Conservation (phyloP, 1,140 invertebrate genomes). For the Megathymus violae region DNA sequence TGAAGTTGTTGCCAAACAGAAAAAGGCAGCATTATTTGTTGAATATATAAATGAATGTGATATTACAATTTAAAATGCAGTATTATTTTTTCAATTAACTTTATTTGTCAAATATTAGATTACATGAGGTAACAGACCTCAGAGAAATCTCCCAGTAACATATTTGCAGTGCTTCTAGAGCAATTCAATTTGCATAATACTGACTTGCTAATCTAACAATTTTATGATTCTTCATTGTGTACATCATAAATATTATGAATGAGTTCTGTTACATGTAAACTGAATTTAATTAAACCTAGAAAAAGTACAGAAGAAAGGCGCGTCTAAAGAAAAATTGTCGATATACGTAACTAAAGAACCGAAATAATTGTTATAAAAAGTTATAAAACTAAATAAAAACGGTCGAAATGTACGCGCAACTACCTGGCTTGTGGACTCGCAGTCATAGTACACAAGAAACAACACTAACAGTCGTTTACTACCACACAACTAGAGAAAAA, state of each 20-base stretch:
- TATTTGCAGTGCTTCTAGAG: conserved; percentile 66
- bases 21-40: too few species aligned
- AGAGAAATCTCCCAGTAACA: conserved; percentile 58
- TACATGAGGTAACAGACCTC: conserved; percentile 60
- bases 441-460: conserved; percentile 58
- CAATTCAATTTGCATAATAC: conserved; percentile 55
- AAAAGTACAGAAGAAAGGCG: conserved; percentile 22
- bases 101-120: conserved; percentile 74
- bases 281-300: conserved; percentile 25
- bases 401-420: conserved; percentile 57
- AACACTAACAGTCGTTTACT: conserved; percentile 36
- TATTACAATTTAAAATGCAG: conserved; percentile 37
- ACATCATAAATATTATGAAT: conserved; percentile 12
- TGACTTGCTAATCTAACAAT: conserved; percentile 37
- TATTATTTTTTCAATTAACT: conserved; percentile 60
- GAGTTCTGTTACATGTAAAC: conserved; percentile 18
- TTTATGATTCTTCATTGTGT: too few species aligned
- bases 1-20: too few species aligned
- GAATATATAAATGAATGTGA: conserved; percentile 41
- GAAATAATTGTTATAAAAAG: conserved; percentile 62
- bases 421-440: conserved; percentile 52
- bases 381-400: conserved; percentile 73
- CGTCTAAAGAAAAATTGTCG: conserved; percentile 40
- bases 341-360: conserved; percentile 43
- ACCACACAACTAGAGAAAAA: conserved; percentile 15